phyloP scores from a whole-genome alignment of 2,113 vertebrate genomes.

The Perca flavescens region DNA sequence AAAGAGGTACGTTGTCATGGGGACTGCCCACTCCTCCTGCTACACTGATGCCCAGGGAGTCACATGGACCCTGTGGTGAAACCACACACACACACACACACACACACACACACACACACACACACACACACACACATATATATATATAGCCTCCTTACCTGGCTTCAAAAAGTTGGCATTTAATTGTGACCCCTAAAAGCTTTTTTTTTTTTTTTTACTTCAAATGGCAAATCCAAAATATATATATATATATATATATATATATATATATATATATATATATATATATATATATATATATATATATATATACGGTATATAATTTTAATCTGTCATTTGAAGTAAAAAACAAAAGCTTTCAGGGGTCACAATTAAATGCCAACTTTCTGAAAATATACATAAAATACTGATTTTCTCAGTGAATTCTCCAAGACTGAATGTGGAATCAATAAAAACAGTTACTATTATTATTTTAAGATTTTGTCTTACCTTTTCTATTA shows the following conservation, averaged over 20 bases:
- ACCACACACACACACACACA: neutral
- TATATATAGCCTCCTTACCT: too few relatives aligned
- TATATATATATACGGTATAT: neutral
- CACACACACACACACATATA: neutral
- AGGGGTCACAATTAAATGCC: neutral
- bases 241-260: neutral
- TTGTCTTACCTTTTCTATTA: constrained; percentile 68
- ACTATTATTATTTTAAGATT: neutral
- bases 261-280: neutral
- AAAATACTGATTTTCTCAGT: neutral
- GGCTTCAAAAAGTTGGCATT: too few relatives aligned
- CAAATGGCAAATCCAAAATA: too few relatives aligned
- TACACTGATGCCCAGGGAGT: constrained; percentile 90
- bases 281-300: neutral
- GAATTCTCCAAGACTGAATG: neutral
- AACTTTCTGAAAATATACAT: neutral
- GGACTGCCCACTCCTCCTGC: constrained; percentile 92
- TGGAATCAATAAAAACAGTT: neutral
- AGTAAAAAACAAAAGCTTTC: neutral
- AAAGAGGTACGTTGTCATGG: constrained; percentile 91
- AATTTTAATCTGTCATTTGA: neutral
- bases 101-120: neutral
- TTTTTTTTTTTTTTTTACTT: too few relatives aligned
- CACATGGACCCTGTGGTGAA: constrained; percentile 84
- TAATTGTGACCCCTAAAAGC: too few relatives aligned